phyloP scores from a whole-genome alignment of 2,888 invertebrate genomes.

The Tetragnatha montana region DNA sequence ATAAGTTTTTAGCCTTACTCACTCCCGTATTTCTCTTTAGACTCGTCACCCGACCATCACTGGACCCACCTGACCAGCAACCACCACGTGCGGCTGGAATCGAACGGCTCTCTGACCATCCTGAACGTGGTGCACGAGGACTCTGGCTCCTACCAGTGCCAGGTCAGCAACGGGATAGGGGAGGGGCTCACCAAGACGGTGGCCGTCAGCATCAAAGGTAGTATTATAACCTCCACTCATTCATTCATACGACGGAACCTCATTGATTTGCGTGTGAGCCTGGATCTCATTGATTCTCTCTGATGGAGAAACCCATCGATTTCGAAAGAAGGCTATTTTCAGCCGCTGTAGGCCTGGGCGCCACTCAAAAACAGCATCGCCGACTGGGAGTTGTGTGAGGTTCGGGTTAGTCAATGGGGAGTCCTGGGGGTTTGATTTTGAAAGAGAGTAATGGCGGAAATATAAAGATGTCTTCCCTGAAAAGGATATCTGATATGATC shows the following conservation, averaged over 20 bases:
- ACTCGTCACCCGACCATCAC: slow-evolving; percentile 50
- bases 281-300: not conserved
- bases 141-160: slow-evolving; percentile 67
- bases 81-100: slow-evolving; percentile 63
- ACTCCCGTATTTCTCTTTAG: not conserved
- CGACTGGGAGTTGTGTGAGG: too few relatives aligned
- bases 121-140: slow-evolving; percentile 64
- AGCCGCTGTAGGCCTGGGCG: not conserved
- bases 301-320: not conserved
- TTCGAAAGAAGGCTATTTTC: not conserved
- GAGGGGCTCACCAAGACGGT: slow-evolving; percentile 63
- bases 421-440: too few relatives aligned
- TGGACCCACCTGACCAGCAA: slow-evolving; percentile 58
- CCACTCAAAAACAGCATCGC: too few relatives aligned
- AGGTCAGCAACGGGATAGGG: slow-evolving; percentile 70
- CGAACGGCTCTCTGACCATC: slow-evolving; percentile 69
- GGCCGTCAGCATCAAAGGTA: slow-evolving; percentile 68
- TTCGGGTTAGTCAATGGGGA: too few relatives aligned
- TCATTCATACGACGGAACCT: slow-evolving; percentile 17
- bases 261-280: slow-evolving; percentile 2
- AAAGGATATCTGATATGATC: too few relatives aligned
- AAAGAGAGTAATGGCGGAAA: too few relatives aligned
- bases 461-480: too few relatives aligned
- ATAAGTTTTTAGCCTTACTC: too few relatives aligned
- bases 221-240: not conserved